Conservation (phyloP, 2,797 vertebrate genomes). For the Pipistrellus kuhlii region DNA sequence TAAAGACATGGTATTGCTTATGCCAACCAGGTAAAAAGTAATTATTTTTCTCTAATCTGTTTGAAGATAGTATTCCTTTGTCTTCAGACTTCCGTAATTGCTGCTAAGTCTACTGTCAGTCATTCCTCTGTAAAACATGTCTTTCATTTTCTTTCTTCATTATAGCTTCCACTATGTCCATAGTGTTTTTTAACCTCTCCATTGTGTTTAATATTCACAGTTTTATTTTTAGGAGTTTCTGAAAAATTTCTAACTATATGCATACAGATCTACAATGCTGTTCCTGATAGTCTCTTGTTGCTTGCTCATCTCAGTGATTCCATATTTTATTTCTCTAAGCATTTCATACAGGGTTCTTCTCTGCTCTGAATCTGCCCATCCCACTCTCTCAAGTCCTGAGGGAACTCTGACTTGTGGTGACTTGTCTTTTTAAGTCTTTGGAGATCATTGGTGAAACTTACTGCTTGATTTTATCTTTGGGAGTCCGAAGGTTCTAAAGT, state of each 20-base stretch:
- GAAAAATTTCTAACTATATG: background rate
- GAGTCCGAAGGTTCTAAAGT: background rate
- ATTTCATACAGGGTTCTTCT: background rate
- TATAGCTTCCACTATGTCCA: background rate
- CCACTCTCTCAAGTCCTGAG: background rate
- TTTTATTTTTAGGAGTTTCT: constrained; percentile 37
- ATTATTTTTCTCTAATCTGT: constrained; percentile 40
- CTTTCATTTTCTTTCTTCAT: background rate
- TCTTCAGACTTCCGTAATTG: constrained; percentile 15
- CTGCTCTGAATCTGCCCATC: background rate
- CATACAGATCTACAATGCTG: background rate
- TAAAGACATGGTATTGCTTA: background rate
- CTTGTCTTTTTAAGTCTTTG: background rate
- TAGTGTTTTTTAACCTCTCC: background rate
- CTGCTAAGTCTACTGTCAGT: background rate
- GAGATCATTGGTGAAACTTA: background rate
- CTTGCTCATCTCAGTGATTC: constrained; percentile 46
- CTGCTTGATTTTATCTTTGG: background rate
- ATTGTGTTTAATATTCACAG: background rate
- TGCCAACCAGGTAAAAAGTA: background rate
- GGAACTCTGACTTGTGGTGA: background rate
- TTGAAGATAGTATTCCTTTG: background rate
- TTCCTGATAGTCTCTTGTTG: background rate
- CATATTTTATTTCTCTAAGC: background rate
- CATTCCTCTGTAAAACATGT: constrained; percentile 12